phyloP scores from a whole-genome alignment of 1,140 invertebrate species.

The Battus philenor region DNA sequence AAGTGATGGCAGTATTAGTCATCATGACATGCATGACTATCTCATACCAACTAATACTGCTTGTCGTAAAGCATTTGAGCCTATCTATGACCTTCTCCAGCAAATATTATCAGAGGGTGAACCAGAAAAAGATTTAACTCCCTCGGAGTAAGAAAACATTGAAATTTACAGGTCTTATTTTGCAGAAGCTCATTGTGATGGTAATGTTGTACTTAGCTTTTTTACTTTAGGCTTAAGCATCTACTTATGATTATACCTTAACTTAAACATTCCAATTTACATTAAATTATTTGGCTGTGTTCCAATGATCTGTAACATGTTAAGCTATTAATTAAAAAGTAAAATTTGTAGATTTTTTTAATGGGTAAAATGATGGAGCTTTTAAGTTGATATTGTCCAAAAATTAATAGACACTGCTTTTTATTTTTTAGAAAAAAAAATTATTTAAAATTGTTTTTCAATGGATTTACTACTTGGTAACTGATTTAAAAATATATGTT shows the following conservation, averaged over 20 bases:
- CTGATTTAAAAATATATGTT: too few species aligned
- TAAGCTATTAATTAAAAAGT: slow-evolving; percentile 3
- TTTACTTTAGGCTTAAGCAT: slow-evolving; percentile 61
- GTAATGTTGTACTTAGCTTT: slow-evolving; percentile 67
- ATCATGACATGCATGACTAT: slow-evolving; percentile 93
- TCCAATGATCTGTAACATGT: slow-evolving; percentile 8
- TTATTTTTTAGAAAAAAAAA: neutral
- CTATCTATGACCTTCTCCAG: slow-evolving; percentile 84
- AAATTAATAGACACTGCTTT: too few species aligned
- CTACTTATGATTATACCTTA: slow-evolving; percentile 42
- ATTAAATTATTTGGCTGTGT: slow-evolving; percentile 13
- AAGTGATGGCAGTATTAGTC: slow-evolving; percentile 86
- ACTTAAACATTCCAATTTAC: slow-evolving; percentile 63
- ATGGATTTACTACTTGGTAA: too few species aligned
- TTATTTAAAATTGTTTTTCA: too few species aligned
- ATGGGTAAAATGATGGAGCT: slow-evolving; percentile 2
- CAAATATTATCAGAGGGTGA: slow-evolving; percentile 86
- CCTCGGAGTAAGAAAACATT: slow-evolving; percentile 81
- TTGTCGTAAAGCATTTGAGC: slow-evolving; percentile 89
- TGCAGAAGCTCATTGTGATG: slow-evolving; percentile 67
- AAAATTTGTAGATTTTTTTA: neutral
- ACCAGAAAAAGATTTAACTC: slow-evolving; percentile 82
- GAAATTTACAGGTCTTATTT: slow-evolving; percentile 36
- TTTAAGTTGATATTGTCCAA: neutral
- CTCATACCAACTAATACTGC: slow-evolving; percentile 89